Evolutionary conservation across 2,888 invertebrate species (phyloP).

Genomic region (Lamellibrachia columna): DNA sequence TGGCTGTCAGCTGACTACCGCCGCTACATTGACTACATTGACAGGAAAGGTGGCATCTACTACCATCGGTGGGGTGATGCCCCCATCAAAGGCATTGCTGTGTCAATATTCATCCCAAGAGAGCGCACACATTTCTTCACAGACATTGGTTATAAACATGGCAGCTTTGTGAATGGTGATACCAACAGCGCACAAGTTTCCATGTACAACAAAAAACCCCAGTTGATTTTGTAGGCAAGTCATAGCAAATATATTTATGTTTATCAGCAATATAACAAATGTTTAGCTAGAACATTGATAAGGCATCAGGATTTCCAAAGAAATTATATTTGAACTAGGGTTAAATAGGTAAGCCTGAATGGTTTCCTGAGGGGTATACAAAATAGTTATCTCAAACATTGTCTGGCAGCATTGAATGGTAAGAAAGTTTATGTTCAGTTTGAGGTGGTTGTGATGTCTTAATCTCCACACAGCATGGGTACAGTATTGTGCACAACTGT

Average conservation of each 20-base stretch:
- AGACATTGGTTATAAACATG: background rate
- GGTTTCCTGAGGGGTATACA: background rate
- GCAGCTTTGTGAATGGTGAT: background rate
- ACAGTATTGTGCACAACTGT: background rate
- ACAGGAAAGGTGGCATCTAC: constrained; percentile 24
- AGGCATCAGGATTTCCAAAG: background rate
- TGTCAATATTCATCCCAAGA: constrained; percentile 19
- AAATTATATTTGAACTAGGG: background rate
- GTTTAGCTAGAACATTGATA: background rate
- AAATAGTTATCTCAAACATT: background rate
- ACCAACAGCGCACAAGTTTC: background rate
- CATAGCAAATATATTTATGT: background rate
- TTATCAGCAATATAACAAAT: background rate
- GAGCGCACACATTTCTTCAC: constrained; percentile 14
- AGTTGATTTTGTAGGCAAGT: background rate
- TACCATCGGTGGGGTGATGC: constrained; percentile 21
- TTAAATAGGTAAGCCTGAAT: background rate
- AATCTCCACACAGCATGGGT: background rate
- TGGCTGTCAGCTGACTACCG: constrained; percentile 17
- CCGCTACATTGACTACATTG: constrained; percentile 19
- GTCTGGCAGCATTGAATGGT: background rate
- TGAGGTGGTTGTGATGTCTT: background rate
- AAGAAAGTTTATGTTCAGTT: background rate
- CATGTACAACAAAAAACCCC: background rate
- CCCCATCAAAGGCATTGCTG: constrained; percentile 22